Base-by-base conservation (phyloP, 2,888 invertebrate genomes). In the Drosophila anceps region DNA sequence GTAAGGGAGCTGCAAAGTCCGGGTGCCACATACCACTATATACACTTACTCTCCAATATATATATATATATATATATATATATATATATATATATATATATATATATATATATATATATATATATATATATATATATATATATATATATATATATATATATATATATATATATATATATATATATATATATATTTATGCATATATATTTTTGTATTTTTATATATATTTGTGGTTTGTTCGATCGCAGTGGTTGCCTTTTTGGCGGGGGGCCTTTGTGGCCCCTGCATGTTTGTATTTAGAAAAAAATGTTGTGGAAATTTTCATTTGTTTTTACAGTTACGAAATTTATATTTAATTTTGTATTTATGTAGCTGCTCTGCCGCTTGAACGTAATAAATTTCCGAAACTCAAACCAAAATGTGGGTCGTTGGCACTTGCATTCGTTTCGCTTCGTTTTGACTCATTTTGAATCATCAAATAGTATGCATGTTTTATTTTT, bases 361-460 rank as follows among this genome's bases (percentile, higher is more conserved):
- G 53, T 59, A 64, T 62, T 76, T 76, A 59, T 69, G 60, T 58
- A 50, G 29, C 60, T 44, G 53, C 54, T 15, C 44, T 53, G 53
- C 51, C 53, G n/a, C 15, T 44, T 50, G 44, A 39, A 51, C 35
- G 60, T 46, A 61, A 59, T 64, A 70, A 68, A 73, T 76, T 64
- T 60, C 43, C 35, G 35, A 67, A 65, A 48, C 43, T 41, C 27
- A 60, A 35, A 39, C 20, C 48, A 54, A 62, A 72, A 72, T 69
- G 50, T 82, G 68, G 58, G 76, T 72, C 55, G 76, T 76, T 80
- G 83, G 69, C 79, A 78, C 62, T 79, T 78, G 69, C 61, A 74
- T 55, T 57, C 54, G 27, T 18, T 27, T 35, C 53, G 20, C 20
- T 79, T 46, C 48, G 64, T 51, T 61, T 73, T 55, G 18, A 66